Evolutionary conservation across 2,113 vertebrate genomes (phyloP).

Genomic region (Meriones unguiculatus): DNA sequence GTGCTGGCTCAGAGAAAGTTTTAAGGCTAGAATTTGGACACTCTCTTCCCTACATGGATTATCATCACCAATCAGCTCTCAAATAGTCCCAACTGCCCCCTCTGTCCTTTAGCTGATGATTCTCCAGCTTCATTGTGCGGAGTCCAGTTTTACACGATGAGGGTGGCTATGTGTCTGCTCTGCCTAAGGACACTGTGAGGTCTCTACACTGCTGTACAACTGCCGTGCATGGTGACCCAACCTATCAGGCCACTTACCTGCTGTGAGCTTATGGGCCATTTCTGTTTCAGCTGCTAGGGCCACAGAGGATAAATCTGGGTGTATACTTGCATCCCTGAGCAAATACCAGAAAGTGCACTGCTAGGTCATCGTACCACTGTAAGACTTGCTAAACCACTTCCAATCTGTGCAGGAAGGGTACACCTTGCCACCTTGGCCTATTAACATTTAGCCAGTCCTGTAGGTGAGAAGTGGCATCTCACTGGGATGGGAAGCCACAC

Average conservation of each 20-base stretch:
- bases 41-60: rapidly evolving
- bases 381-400: background rate
- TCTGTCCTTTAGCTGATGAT: background rate
- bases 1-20: rapidly evolving
- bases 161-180: background rate
- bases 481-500: rapidly evolving
- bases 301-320: background rate
- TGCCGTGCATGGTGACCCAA: rapidly evolving
- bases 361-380: background rate
- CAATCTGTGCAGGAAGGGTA: rapidly evolving
- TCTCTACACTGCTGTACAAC: background rate
- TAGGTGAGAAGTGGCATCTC: background rate
- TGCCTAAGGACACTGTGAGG: background rate
- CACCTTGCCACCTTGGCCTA: no score
- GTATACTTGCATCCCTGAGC: background rate
- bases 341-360: background rate
- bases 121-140: background rate
- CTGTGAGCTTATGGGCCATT: background rate
- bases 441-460: background rate
- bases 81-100: background rate
- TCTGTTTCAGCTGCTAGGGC: background rate
- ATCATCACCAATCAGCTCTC: background rate
- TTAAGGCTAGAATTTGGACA: rapidly evolving
- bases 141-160: background rate
- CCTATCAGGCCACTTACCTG: rapidly evolving